Base-by-base conservation (phyloP, 2,888 invertebrate species). In the Halocaridina rubra region DNA sequence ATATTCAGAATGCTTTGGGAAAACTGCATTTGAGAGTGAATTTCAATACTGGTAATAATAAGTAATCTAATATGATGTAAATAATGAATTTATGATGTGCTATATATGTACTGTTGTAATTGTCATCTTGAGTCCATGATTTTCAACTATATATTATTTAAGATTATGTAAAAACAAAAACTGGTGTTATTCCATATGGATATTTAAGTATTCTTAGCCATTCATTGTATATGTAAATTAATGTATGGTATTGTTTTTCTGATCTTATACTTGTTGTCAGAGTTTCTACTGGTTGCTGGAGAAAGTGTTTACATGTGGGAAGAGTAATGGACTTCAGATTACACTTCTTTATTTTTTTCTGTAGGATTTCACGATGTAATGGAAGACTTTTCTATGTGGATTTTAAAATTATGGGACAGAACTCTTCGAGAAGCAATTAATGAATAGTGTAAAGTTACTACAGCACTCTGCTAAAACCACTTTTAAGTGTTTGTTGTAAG, bases 201-300 rank as follows among this genome's bases (percentile, higher is more conserved):
- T 77, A 69, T 30, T 69, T 69, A 53, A 76, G 30, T 82, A 76
- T 27, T 82, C 76, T 82, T 77, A 82, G 81, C 69, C 75, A 39
- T 32, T 71, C 79, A 80, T 53, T 82, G 67, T 81, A 77, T 69
- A 77, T 77, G 82, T 82, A 77, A 77, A 77, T 77, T 69, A 77
- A 27, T 74, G 76, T 81, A 81, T 57, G 77, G 71, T 75, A 69
- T 82, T 82, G 71, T 82, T 82, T 82, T 30, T 64, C 77, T 77
- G 57, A 82, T 77, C 76, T 77, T 82, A 77, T 82, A 77, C 76
- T 33, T 82, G 82, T 82, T 82, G 77, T 82, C 77, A 71, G 39
- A 76, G 76, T 82, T 82, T 61, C 59, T 82, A 77, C 77, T 82
- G 77, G 53, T 71, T 57, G 53, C 82, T 71, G 81, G 79, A 76